Evolutionary conservation across 2,113 vertebrate genomes (phyloP), one percentile per base, ranked within the genome.

Genomic region (Athene cunicularia): DNA sequence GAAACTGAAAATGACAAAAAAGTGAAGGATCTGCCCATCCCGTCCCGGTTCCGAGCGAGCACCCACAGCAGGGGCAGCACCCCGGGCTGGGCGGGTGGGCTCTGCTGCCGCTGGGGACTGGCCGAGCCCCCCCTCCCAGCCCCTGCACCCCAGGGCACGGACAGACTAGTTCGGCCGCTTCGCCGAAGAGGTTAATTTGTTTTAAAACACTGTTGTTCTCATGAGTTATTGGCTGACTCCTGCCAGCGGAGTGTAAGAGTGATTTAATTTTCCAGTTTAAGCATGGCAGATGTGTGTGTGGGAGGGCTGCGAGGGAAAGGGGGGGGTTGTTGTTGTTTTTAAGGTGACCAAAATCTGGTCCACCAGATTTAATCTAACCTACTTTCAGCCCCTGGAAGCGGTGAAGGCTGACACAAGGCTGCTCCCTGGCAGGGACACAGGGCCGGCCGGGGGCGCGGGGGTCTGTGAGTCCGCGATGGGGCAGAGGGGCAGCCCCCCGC

Each of bases 251-350:
- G 93, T 23, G 74, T 66, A 86, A 32, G 63, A 90, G 52, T 41
- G 88, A 95, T 94, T 91, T 72, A 52, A 79, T 95, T 88, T 75
- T 60, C 63, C 87, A 70, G 64, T 50, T 68, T 43, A 19, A 86
- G 90, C 60, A 2, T 41, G 75, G 95, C 95, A 97, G 97, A 84
- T 97, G 96, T 82, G 94, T 62, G 87, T 43, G 94, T 89, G 87
- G 94, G 94, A 93, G 84, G 94, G 90, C 84, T 85, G 96, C 0
- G 81, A 88, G 80, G 59, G 63, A 80, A 53, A 66, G 71, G 37
- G 56, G 33, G 47, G 49, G 14, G 52, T 2, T 18, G 67, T 37
- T 45, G 81, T 58, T 94, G 84, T 90, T 95, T 72, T 86, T 37
- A 8, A 72, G 90, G 84, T 93, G 95, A 94, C 91, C 90, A 64